phyloP scores from a whole-genome alignment of 2,888 invertebrate genomes.

The Strigamia crassipes region DNA sequence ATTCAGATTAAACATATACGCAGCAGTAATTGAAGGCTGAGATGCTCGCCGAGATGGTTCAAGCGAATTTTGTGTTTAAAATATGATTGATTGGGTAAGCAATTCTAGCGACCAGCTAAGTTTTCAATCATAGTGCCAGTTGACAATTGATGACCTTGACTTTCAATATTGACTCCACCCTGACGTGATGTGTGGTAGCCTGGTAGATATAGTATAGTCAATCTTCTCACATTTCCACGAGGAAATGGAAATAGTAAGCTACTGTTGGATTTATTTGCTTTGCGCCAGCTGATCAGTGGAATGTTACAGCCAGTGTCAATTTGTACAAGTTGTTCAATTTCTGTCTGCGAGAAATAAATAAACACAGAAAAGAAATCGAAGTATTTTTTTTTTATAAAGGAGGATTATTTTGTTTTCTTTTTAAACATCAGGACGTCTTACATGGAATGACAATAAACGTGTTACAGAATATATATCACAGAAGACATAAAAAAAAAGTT shows the following conservation, averaged over 20 bases:
- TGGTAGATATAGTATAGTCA: conserved; percentile 1
- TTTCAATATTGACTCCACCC: conserved; percentile 22
- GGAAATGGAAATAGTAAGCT: conserved; percentile 29
- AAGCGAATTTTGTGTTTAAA: not conserved
- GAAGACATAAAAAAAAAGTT: not conserved
- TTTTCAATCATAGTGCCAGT: conserved; percentile 10
- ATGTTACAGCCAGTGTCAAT: conserved; percentile 27
- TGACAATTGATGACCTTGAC: conserved; percentile 25
- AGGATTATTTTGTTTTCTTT: not conserved
- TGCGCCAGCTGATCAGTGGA: conserved; percentile 1
- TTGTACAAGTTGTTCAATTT: conserved; percentile 28
- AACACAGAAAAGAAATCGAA: not conserved
- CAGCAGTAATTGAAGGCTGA: too few relatives aligned
- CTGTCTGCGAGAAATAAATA: not conserved
- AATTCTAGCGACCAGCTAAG: not conserved
- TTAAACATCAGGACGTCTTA: not conserved
- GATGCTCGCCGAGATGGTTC: too few relatives aligned
- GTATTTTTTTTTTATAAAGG: not conserved
- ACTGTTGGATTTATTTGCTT: not conserved
- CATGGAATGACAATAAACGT: not conserved
- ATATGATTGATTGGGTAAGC: not conserved
- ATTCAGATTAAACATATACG: too few relatives aligned
- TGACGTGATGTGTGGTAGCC: not conserved
- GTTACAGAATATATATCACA: not conserved
- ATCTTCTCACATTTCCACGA: not conserved